Evolutionary conservation across 2,888 invertebrate species (phyloP).

Genomic region (Antheraea yamamai): DNA sequence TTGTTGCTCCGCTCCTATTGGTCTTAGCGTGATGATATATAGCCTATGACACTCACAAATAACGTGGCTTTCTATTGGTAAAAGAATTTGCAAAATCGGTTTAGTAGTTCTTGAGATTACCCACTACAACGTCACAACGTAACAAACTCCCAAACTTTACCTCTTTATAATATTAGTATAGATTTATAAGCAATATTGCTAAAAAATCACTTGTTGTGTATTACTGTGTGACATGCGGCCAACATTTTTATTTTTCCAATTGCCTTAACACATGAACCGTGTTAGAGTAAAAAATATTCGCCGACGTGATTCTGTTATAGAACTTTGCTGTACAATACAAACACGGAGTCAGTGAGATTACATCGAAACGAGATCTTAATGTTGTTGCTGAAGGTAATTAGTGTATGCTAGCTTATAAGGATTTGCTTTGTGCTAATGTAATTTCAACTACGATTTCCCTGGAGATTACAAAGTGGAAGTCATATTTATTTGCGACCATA

Average conservation of each 20-base stretch:
- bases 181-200: neutral
- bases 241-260: neutral
- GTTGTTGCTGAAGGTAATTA: neutral
- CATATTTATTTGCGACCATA: too few species aligned
- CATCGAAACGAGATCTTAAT: neutral
- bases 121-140: too few species aligned
- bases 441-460: neutral
- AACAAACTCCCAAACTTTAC: too few species aligned
- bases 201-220: neutral
- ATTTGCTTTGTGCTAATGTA: neutral
- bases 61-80: too few species aligned
- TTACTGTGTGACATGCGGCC: neutral
- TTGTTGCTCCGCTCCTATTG: too few species aligned
- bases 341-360: neutral
- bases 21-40: too few species aligned
- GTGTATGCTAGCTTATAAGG: neutral
- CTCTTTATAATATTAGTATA: too few species aligned
- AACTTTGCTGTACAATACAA: neutral
- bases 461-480: too few species aligned
- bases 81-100: too few species aligned
- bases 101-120: too few species aligned
- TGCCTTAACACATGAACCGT: constrained; percentile 9
- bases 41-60: too few species aligned
- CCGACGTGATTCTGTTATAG: neutral
- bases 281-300: constrained; percentile 7